Conservation (phyloP, 2,888 invertebrate genomes). For the Caprella mutica region DNA sequence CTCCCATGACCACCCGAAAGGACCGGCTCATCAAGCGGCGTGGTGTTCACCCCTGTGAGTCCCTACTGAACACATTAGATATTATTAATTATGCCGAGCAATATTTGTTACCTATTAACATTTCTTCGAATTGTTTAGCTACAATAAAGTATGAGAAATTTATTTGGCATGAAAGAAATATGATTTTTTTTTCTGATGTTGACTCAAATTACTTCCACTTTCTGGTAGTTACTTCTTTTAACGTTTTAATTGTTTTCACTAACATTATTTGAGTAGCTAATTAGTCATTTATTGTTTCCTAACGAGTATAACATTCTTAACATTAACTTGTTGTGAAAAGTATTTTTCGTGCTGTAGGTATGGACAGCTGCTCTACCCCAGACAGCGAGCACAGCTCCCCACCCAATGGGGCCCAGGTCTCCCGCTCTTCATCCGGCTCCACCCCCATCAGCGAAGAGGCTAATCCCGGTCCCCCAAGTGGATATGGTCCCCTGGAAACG, state of each 20-base stretch:
- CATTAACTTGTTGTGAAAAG: too few relatives aligned
- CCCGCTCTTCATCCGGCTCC: slow-evolving; percentile 48
- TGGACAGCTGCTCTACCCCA: slow-evolving; percentile 46
- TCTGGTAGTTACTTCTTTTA: too few relatives aligned
- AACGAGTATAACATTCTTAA: too few relatives aligned
- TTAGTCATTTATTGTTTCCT: too few relatives aligned
- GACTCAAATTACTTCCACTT: not conserved
- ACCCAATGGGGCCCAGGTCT: slow-evolving; percentile 51
- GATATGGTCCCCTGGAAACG: slow-evolving; percentile 47
- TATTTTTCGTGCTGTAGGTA: slow-evolving; percentile 10
- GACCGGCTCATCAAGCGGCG: slow-evolving; percentile 43
- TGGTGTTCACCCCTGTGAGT: not conserved
- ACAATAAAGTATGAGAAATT: too few relatives aligned
- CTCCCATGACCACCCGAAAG: slow-evolving; percentile 76
- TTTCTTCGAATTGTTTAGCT: too few relatives aligned
- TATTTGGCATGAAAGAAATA: not conserved
- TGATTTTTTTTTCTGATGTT: not conserved
- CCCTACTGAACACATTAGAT: not conserved
- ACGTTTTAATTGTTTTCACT: too few relatives aligned
- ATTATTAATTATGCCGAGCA: too few relatives aligned
- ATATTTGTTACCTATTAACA: too few relatives aligned
- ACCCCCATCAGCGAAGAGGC: slow-evolving; percentile 71
- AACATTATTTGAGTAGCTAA: too few relatives aligned
- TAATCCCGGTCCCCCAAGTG: slow-evolving; percentile 42
- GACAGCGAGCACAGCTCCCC: slow-evolving; percentile 68